phyloP scores from a whole-genome alignment of 2,888 invertebrate species.

The Microplitis manilae region DNA sequence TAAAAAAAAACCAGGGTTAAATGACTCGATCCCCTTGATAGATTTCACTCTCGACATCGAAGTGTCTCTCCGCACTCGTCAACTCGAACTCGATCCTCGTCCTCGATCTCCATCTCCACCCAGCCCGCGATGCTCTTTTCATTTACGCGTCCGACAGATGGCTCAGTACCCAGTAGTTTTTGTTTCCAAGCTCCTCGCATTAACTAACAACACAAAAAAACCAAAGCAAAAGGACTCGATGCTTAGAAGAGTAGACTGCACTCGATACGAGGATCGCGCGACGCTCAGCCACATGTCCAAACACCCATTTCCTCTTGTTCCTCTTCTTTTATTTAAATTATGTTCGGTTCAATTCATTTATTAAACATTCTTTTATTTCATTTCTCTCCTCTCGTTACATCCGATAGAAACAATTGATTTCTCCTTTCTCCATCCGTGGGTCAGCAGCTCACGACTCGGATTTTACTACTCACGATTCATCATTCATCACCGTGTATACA shows the following conservation, averaged over 20 bases:
- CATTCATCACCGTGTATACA: conserved; percentile 24
- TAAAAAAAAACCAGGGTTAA: conserved; percentile 61
- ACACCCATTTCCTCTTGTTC: conserved; percentile 43
- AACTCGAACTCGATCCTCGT: conserved; percentile 50
- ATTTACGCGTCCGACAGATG: conserved; percentile 53
- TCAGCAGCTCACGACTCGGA: not conserved
- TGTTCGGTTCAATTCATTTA: not conserved
- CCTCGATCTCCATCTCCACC: conserved; percentile 54
- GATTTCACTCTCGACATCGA: conserved; percentile 50
- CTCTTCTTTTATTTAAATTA: conserved; percentile 33
- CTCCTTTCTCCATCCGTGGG: conserved; percentile 16
- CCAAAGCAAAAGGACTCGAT: conserved; percentile 64
- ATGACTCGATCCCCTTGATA: conserved; percentile 67
- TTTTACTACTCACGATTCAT: not conserved
- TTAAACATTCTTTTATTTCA: conserved; percentile 9
- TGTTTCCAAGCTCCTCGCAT: conserved; percentile 69
- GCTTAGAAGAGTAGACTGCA: conserved; percentile 56
- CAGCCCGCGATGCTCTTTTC: conserved; percentile 67
- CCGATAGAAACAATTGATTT: conserved; percentile 50
- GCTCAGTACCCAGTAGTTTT: conserved; percentile 58
- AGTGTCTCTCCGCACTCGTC: conserved; percentile 47
- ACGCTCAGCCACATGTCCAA: conserved; percentile 52
- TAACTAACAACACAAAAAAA: conserved; percentile 60
- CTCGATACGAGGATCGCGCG: conserved; percentile 19
- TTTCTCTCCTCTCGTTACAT: conserved; percentile 12